Evolutionary conservation across 2,888 invertebrate genomes (phyloP).

Genomic region (Polylopha cassiicola): DNA sequence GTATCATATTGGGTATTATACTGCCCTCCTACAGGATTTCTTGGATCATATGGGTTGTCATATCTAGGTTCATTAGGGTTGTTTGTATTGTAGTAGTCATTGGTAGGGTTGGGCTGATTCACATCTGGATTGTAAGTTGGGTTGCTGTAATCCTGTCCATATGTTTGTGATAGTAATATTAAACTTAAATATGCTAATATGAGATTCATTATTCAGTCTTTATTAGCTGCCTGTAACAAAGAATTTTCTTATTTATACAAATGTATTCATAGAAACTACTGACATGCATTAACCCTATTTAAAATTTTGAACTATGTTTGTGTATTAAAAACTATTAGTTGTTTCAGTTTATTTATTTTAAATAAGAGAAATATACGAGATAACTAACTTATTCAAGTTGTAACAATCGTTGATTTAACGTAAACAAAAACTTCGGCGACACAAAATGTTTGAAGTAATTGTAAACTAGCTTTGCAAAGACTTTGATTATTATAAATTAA

Average conservation of each 20-base stretch:
- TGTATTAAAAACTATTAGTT: no score
- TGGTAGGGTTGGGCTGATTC: constrained; percentile 52
- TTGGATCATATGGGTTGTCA: constrained; percentile 62
- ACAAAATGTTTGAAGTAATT: no score
- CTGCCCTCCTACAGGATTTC: constrained; percentile 13
- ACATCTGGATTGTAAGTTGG: constrained; percentile 58
- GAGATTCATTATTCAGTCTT: constrained; percentile 70
- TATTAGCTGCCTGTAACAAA: constrained; percentile 44
- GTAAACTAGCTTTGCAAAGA: no score
- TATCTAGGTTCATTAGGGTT: constrained; percentile 43
- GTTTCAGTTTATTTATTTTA: no score
- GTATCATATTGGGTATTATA: constrained; percentile 20
- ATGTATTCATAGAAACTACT: neutral
- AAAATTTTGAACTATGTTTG: no score
- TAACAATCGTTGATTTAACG: no score
- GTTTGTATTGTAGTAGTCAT: constrained; percentile 46
- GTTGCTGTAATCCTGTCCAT: constrained; percentile 57
- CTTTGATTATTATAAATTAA: no score
- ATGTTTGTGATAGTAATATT: constrained; percentile 43
- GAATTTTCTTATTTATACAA: neutral
- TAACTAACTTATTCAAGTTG: no score
- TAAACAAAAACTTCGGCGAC: no score
- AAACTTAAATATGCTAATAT: constrained; percentile 36
- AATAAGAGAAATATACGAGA: no score
- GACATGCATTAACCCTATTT: no score